Evolutionary conservation across 2,888 invertebrate genomes (phyloP), one percentile per base, ranked within the genome.

Genomic region (Amblyjoppa fuscipennis): DNA sequence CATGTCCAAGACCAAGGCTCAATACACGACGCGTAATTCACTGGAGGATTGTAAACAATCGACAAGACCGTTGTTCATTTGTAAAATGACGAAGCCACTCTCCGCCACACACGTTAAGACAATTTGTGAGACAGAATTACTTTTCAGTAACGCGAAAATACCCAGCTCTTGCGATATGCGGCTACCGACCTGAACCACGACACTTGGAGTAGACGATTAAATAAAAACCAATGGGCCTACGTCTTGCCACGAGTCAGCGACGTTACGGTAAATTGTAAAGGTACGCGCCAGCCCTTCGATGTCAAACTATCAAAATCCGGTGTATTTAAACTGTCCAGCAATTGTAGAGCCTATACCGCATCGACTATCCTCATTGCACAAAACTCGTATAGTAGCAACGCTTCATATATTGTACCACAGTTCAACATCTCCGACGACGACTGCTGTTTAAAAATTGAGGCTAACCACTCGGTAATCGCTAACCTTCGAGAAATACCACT

Each of bases 1-100:
- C 1, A 61, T 76, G 41, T 76, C 59, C 13, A 76, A 56, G 41
- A 61, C 76, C 16, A 61, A 76, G 38, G 41, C 59, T 16, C 76
- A 76, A 31, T 76, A 64, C 28, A 66, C 64, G 41, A 49, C 53
- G 0, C 53, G 69, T 9, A 69, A 78, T 53, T 66, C 64, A n/a
- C 51, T 78, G 31, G 68, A 28, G 1, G 4, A 78, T 13, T 69
- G 78, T 49, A 78, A 78, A 53, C 25, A 20, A 45, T 68, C 78
- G 3, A 34, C 78, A 2, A 53, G 69, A 20, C n/a, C 61, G 2
- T 20, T 31, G 3, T 61, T 31, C 28, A 61, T 61, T 61, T 61
- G 61, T 16, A 61, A 61, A 61, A 61, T 61, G 61, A 5, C 4
- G 2, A 28, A 25, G 28, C 61, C 61, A 11, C 25, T 61, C 7